Base-by-base conservation (phyloP, 2,797 vertebrate genomes). In the Cossypha heuglini region DNA sequence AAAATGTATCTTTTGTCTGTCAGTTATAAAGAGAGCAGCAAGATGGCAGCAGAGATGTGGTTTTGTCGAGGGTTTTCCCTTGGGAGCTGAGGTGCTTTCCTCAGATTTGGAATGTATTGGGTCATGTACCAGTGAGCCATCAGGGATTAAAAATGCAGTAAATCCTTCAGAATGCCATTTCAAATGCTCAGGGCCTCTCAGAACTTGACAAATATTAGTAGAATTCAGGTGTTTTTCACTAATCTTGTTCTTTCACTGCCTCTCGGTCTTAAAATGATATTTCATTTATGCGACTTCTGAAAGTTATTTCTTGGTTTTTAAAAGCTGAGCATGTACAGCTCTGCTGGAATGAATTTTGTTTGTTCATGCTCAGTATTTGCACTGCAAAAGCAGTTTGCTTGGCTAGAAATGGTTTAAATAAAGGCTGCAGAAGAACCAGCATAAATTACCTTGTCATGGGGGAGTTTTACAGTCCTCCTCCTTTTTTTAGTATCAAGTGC, bases 41-140 rank as follows among this genome's bases (percentile, higher is more conserved):
- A 96, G 92, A 46, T 96, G 96, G 96, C 96, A 96, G 95, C 88
- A 96, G 61, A 96, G 95, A 75, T 68, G 40, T 26, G 78, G 31
- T 57, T 96, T 94, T 92, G 35, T 74, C 13, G 6, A 28, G 14
- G 35, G 6, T 87, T 90, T 87, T 29, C 31, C 55, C n/a, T 15
- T 89, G 35, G 24, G 25, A 18, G 10, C 40, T 80, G 40, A 63
- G 29, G 8, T 63, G 57, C 38, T 68, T 71, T 90, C n/a, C 48
- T 89, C 45, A 59, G 49, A 25, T 37, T 72, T n/a, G 19, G 6
- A 40, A 13, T 38, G 9, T 62, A 28, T 4, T 82, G 48, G 13
- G 17, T 82, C 3, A 1, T 51, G 51, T 77, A 77, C 52, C 59
- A 68, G 9, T n/a, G 37, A 92, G 59, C 52, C 1, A 1, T 68